Evolutionary conservation across 2,888 invertebrate species (phyloP).

Genomic region (Drosophila eohydei): DNA sequence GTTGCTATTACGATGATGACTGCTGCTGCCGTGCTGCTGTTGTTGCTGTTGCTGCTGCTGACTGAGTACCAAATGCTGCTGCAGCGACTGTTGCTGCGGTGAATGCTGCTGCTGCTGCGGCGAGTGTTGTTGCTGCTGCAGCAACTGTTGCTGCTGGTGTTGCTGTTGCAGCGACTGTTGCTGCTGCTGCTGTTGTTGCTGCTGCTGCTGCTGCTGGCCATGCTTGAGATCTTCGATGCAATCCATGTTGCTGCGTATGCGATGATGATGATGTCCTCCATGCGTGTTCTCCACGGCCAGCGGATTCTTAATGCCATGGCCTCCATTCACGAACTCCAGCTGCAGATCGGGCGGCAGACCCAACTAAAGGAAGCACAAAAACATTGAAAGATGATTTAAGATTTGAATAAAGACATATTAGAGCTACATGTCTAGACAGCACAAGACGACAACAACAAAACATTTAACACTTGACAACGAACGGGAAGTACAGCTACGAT

Average conservation of each 20-base stretch:
- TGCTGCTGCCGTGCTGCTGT: conserved; percentile 55
- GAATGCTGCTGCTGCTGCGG: conserved; percentile 25
- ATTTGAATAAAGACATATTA: not conserved
- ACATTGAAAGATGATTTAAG: not conserved
- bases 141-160: conserved; percentile 42
- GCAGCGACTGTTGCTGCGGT: conserved; percentile 28
- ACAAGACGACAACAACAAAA: conserved; percentile 34
- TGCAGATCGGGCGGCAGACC: conserved; percentile 94
- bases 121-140: conserved; percentile 46
- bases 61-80: conserved; percentile 4
- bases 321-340: conserved; percentile 98
- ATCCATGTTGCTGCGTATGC: conserved; percentile 86
- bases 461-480: conserved; percentile 13
- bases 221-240: conserved; percentile 83
- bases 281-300: conserved; percentile 90
- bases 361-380: conserved; percentile 86
- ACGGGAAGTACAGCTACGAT: not conserved
- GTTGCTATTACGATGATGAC: conserved; percentile 38
- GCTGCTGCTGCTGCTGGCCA: conserved; percentile 49
- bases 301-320: conserved; percentile 98
- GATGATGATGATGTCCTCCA: conserved; percentile 81
- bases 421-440: conserved; percentile 19
- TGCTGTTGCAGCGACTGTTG: conserved; percentile 40
- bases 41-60: conserved; percentile 28
- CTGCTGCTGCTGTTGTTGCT: conserved; percentile 35